A percentile compares a stretch with the other conserved stretches of the same genome.
These are phyloP conservation scores for Colinus virginianus DNA, from an alignment of 2,113 vertebrate genomes.

Conservation along the genomic window DNA sequence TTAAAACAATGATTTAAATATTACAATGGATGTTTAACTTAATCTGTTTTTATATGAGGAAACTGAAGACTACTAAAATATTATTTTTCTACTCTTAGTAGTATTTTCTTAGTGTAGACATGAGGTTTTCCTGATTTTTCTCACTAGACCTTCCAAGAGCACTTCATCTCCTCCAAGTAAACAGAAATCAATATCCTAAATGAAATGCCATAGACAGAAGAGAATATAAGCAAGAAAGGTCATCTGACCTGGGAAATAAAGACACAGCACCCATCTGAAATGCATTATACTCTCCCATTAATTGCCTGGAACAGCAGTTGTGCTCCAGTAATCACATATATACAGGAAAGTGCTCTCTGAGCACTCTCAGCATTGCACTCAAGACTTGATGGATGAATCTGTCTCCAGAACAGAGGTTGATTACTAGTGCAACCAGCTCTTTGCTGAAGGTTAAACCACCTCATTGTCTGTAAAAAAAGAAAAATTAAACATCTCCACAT, in stretches of 20 bases:
- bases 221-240: not conserved
- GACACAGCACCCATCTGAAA: not conserved
- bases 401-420: not conserved
- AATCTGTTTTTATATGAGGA: not conserved
- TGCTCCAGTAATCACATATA: slow-evolving; percentile 36
- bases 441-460: not conserved
- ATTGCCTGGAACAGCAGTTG: slow-evolving; percentile 36
- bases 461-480: not conserved
- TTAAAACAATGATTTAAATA: not conserved
- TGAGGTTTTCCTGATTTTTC: not conserved
- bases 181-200: slow-evolving; percentile 3
- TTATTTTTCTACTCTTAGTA: not conserved
- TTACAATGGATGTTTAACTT: not conserved
- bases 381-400: slow-evolving; percentile 19
- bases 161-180: not conserved
- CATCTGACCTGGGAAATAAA: slow-evolving; percentile 10
- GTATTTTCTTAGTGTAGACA: not conserved
- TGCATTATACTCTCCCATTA: slow-evolving; percentile 9
- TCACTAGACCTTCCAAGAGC: not conserved
- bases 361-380: not conserved
- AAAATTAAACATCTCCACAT: not conserved
- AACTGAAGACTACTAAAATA: not conserved
- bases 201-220: not conserved
- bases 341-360: slow-evolving; percentile 32
- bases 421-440: not conserved